Evolutionary conservation across 2,113 vertebrate species (phyloP).

Genomic region (Melanocharis versteri): DNA sequence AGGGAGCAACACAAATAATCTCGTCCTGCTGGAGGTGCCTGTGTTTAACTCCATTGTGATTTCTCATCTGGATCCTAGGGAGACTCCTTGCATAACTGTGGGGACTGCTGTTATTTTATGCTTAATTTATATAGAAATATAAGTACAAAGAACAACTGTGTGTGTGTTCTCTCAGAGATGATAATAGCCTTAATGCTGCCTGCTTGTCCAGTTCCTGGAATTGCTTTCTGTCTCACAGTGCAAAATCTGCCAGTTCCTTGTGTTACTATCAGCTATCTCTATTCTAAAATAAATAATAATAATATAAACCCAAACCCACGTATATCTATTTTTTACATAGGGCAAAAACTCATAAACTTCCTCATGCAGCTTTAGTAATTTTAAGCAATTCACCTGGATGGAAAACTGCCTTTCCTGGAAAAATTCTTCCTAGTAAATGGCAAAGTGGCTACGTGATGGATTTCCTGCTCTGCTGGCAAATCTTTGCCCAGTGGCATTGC

Average conservation of each 20-base stretch:
- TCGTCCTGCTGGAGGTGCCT: not conserved
- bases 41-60: not conserved
- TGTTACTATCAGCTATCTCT: not conserved
- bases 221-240: not conserved
- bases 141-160: not conserved
- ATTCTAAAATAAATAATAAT: not conserved
- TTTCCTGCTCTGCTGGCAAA: not conserved
- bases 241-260: not conserved
- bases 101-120: not conserved
- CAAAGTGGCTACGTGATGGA: not conserved
- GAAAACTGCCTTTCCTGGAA: not conserved
- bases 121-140: not conserved
- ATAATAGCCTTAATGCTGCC: not conserved
- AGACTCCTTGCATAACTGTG: not conserved
- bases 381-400: not conserved
- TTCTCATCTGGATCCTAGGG: not conserved
- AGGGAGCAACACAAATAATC: not conserved
- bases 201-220: slow-evolving; percentile 17
- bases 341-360: not conserved
- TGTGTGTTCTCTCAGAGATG: not conserved
- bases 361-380: not conserved
- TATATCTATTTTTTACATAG: not conserved
- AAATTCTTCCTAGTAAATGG: not conserved
- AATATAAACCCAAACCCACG: not conserved
- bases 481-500: not conserved